A percentile compares a stretch with the other conserved stretches of the same genome.
phyloP scores from a whole-genome alignment of 2,113 vertebrate genomes.

The Eclectus roratus region DNA sequence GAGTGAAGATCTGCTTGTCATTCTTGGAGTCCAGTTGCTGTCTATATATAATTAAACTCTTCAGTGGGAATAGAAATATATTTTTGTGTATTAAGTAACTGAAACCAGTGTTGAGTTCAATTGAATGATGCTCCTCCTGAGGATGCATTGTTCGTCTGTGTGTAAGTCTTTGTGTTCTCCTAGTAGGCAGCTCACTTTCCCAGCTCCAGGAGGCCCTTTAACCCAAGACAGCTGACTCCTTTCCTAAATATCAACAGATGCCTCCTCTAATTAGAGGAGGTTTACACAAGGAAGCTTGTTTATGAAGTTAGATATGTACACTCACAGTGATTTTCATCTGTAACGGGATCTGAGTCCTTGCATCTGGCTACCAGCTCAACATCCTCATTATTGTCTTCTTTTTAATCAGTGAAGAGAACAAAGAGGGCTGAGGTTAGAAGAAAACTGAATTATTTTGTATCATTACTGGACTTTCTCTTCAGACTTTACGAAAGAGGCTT shows the following conservation, averaged over 20 bases:
- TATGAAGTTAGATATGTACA: neutral
- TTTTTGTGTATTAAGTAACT: neutral
- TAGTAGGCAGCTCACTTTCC: conserved; percentile 17
- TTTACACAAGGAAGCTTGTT: conserved; percentile 55
- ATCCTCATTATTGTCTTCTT: neutral
- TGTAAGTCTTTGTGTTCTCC: neutral
- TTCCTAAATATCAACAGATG: conserved; percentile 49
- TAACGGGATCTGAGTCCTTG: neutral
- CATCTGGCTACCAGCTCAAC: conserved; percentile 9
- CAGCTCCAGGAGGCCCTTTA: conserved; percentile 37
- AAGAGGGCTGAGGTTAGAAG: neutral
- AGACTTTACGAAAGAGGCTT: neutral
- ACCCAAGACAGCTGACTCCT: conserved; percentile 17
- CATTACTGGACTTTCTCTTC: neutral
- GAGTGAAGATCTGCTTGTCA: neutral
- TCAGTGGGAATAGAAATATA: neutral
- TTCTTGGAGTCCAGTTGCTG: neutral
- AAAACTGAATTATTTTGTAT: neutral
- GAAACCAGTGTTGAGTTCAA: neutral
- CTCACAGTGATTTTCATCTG: neutral
- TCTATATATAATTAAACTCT: neutral
- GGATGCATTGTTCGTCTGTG: neutral
- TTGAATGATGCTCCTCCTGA: neutral
- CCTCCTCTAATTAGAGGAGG: conserved; percentile 22
- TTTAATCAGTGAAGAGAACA: neutral